Base-by-base conservation (phyloP, 2,888 invertebrate genomes). In the Strigamia crassipes region DNA sequence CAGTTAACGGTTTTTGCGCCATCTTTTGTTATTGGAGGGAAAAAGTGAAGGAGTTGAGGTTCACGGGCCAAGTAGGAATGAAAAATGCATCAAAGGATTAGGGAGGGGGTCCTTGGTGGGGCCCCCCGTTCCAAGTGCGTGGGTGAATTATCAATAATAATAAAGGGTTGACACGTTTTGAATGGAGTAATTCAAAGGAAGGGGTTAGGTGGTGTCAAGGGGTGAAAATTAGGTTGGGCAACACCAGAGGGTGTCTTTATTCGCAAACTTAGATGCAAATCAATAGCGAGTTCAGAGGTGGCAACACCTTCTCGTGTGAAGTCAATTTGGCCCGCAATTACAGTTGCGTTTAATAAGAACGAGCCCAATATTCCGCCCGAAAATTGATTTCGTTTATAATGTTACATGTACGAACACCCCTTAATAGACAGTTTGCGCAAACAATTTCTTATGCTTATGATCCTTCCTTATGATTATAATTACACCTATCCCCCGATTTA, bases 221-320 rank as follows among this genome's bases (percentile, higher is more conserved):
- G 21, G 61, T 66, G 61, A 66, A 66, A 66, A 66, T 66, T 66
- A 66, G 61, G 61, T 66, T 66, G 61, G 61, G 61, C 61, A 12
- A 66, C 61, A 66, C 61, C 23, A 66, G 61, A 66, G 61, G 61
- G 61, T 21, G 61, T 23, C 61, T 66, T 66, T 66, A 66, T 66
- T n/a, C n/a, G 5, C 12, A 21, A 18, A 66, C 5, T 23, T n/a
- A 66, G 21, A 21, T n/a, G 21, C 61, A 13, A 18, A 18, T 66
- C 61, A 66, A 66, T 66, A 21, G 61, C 21, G 23, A 13, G 61
- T 23, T 21, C 21, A 66, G 61, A 66, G 61, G 61, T 66, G 21
- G 4, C 61, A 66, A 21, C 61, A 66, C 61, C 46, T 66, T 66
- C 61, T 66, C 61, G 61, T 66, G 61, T 66, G 61, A 66, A 66